These are phyloP conservation scores for Pomacea canaliculata DNA, from an alignment of 2,888 invertebrate species.

Conservation along the genomic window DNA sequence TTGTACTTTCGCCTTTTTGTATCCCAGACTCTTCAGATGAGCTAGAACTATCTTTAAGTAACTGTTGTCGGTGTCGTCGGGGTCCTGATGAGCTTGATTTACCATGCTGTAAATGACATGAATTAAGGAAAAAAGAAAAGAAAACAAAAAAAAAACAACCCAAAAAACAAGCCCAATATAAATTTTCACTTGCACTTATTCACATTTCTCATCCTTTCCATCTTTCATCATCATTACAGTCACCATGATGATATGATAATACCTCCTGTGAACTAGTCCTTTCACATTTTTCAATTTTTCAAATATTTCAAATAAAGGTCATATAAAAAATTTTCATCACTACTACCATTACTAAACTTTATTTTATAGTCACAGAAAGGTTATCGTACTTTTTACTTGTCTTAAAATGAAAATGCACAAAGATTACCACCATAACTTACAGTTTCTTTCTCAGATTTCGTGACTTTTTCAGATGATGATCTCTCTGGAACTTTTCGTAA, in stretches of 20 bases:
- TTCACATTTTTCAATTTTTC: too few relatives aligned
- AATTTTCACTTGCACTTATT: too few relatives aligned
- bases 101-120: background rate
- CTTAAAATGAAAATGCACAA: background rate
- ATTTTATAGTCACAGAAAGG: background rate
- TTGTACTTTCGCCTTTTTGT: slow-evolving; percentile 8
- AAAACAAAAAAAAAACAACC: background rate
- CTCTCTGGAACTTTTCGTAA: slow-evolving; percentile 38
- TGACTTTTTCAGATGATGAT: slow-evolving; percentile 30
- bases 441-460: slow-evolving; percentile 25
- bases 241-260: too few relatives aligned
- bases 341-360: too few relatives aligned
- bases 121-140: background rate
- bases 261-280: too few relatives aligned
- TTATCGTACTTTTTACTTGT: too few relatives aligned
- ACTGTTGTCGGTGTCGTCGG: slow-evolving; percentile 39
- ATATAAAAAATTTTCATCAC: too few relatives aligned
- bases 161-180: background rate
- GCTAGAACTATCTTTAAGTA: slow-evolving; percentile 53
- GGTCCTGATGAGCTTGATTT: background rate
- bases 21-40: slow-evolving; percentile 39
- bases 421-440: slow-evolving; percentile 8
- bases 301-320: too few relatives aligned
- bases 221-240: too few relatives aligned
- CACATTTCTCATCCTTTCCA: too few relatives aligned